These are phyloP conservation scores for Pseudonaja textilis DNA, from an alignment of 2,113 vertebrate species.

Conservation along the genomic window DNA sequence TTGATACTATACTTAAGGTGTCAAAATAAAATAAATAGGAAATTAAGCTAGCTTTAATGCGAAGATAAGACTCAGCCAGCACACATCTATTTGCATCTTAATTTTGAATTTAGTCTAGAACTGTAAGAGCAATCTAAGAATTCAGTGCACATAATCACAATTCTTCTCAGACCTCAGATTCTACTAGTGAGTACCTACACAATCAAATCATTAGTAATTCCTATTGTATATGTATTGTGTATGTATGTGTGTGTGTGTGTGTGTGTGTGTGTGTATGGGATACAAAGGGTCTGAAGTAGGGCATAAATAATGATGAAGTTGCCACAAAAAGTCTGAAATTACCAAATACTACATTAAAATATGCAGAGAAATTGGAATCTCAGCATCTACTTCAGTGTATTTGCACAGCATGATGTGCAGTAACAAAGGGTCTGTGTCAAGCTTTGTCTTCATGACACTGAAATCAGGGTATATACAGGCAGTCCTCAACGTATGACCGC, in stretches of 20 bases:
- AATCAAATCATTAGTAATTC: not conserved
- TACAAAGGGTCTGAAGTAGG: not conserved
- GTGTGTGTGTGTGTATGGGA: not conserved
- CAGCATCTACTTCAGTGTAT: not conserved
- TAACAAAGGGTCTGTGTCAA: not conserved
- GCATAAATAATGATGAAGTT: not conserved
- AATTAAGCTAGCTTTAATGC: not conserved
- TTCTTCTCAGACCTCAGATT: not conserved
- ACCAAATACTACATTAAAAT: not conserved
- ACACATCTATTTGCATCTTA: not conserved
- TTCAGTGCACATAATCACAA: not conserved
- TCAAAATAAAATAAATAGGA: not conserved
- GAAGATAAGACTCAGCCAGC: not conserved
- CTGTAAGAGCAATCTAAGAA: not conserved
- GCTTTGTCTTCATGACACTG: not conserved
- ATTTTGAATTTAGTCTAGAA: not conserved
- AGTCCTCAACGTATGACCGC: too few relatives aligned
- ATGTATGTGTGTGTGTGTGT: not conserved
- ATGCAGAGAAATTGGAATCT: not conserved
- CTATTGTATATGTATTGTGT: not conserved
- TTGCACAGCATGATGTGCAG: not conserved
- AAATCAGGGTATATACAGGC: not conserved
- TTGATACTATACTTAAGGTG: not conserved
- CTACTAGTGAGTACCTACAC: not conserved
- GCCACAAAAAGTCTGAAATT: not conserved